Base-by-base conservation (phyloP, 2,888 invertebrate genomes). In the Drosophila neoperkinsi region DNA sequence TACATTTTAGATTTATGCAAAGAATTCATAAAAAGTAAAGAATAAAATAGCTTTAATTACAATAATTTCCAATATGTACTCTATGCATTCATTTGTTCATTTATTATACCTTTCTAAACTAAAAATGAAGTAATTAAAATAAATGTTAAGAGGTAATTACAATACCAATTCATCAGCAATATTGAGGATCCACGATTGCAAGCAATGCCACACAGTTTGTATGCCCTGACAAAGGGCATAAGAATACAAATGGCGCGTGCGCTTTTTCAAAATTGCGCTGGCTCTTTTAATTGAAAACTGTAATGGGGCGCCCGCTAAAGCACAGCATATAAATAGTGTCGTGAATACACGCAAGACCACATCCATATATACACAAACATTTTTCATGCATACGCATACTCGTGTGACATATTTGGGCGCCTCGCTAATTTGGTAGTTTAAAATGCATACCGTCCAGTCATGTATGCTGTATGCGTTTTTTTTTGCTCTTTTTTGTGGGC, bases 281-380 rank as follows among this genome's bases (percentile, higher is more conserved):
- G 64, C 38, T 49, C 43, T 64, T 81, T 77, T 81, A 81, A 83
- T 83, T 81, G 77, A 81, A 81, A 81, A 74, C 67, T 65, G 77
- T 61, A 82, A 69, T 73, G 69, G 71, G 57, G 41, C 33, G 58
- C 25, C 51, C 33, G 59, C 38, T 77, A 58, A 63, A 63, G 58
- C 31, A 60, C 36, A 60, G 58, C 51, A 53, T 33, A 64, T 50
- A 50, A 46, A 59, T 46, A 53, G 61, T 62, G 51, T 67, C 33
- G 18, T 28, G 51, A 53, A 56, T 51, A 49, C 49, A 43, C 57
- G 30, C 55, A 52, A 65, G 72, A 72, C 59, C 63, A 59, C 16
- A 41, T 41, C 21, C 57, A 74, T 18, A 55, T 31, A 33, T 5
- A 36, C 34, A 51, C 38, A 33, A 16, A 52, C 33, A 49, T 36